Evolutionary conservation across 2,888 invertebrate species (phyloP).

Genomic region (Apotomis capreana): DNA sequence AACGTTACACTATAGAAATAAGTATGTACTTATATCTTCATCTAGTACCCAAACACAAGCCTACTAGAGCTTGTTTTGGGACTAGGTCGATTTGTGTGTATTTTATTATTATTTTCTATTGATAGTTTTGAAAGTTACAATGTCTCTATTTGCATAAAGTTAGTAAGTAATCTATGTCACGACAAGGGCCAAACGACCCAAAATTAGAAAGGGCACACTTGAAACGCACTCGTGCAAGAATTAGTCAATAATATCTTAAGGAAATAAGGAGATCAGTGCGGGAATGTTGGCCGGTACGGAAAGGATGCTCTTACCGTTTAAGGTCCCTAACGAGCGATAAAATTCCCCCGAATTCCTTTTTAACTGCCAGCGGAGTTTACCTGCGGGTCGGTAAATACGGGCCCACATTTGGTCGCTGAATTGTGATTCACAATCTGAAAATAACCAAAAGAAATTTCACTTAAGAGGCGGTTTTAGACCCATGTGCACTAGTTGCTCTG

Average conservation of each 20-base stretch:
- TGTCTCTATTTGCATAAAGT: too few relatives aligned
- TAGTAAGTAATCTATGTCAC: too few relatives aligned
- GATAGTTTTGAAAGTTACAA: too few relatives aligned
- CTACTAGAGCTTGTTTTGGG: too few relatives aligned
- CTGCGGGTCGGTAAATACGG: conserved; percentile 79
- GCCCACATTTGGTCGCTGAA: conserved; percentile 74
- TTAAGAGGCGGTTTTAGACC: conserved; percentile 28
- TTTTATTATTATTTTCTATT: too few relatives aligned
- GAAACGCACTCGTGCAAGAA: conserved; percentile 40
- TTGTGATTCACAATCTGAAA: conserved; percentile 74
- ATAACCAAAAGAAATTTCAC: conserved; percentile 64
- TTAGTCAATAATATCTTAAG: conserved; percentile 57
- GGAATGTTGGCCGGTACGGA: conserved; percentile 48
- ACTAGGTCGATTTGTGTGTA: too few relatives aligned
- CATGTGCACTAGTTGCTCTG: too few relatives aligned
- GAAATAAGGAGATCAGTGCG: conserved; percentile 51
- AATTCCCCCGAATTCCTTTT: conserved; percentile 75
- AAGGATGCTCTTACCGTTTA: conserved; percentile 62
- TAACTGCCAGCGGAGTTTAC: conserved; percentile 77
- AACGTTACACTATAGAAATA: too few relatives aligned
- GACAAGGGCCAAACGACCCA: background rate
- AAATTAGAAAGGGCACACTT: conserved; percentile 1
- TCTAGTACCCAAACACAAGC: too few relatives aligned
- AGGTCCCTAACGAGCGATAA: conserved; percentile 81
- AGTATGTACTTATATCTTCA: too few relatives aligned